phyloP scores from a whole-genome alignment of 1,140 invertebrate genomes.

The Drosophila biarmipes region DNA sequence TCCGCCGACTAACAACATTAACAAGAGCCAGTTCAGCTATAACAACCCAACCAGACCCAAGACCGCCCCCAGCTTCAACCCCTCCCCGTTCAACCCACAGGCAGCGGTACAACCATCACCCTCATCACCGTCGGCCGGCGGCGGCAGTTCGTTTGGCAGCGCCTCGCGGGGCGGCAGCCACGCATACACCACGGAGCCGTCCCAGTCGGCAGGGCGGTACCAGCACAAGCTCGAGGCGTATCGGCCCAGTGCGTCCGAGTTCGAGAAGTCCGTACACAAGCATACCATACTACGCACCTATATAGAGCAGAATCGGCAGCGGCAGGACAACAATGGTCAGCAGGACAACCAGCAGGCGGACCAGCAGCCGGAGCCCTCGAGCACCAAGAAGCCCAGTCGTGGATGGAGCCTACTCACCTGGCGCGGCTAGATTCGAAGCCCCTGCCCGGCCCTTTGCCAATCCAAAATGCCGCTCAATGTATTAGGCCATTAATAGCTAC shows the following conservation, averaged over 20 bases:
- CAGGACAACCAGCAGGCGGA: conserved; percentile 11
- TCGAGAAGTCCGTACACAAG: conserved; percentile 78
- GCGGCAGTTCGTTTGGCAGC: conserved; percentile 64
- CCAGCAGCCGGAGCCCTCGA: conserved; percentile 27
- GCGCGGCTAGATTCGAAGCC: conserved; percentile 56
- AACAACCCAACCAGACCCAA: conserved; percentile 56
- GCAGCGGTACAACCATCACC: conserved; percentile 46
- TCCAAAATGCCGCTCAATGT: conserved; percentile 71
- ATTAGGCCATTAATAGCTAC: conserved; percentile 83
- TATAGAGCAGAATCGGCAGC: conserved; percentile 63
- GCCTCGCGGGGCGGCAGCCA: conserved; percentile 59
- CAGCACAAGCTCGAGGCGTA: conserved; percentile 78
- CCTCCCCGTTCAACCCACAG: conserved; percentile 64
- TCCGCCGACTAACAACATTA: conserved; percentile 74
- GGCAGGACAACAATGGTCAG: conserved; percentile 17
- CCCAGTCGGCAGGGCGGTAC: conserved; percentile 58
- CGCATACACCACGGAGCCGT: conserved; percentile 61
- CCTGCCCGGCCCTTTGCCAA: conserved; percentile 9
- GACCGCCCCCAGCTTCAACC: conserved; percentile 21
- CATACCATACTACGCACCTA: conserved; percentile 81
- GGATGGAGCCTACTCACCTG: conserved; percentile 80
- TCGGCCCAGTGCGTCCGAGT: conserved; percentile 71
- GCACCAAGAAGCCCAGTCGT: conserved; percentile 62
- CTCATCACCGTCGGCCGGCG: conserved; percentile 12
- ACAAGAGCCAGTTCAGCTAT: conserved; percentile 62